Conservation (phyloP, 2,113 vertebrate species). For the Lethenteron reissneri region DNA sequence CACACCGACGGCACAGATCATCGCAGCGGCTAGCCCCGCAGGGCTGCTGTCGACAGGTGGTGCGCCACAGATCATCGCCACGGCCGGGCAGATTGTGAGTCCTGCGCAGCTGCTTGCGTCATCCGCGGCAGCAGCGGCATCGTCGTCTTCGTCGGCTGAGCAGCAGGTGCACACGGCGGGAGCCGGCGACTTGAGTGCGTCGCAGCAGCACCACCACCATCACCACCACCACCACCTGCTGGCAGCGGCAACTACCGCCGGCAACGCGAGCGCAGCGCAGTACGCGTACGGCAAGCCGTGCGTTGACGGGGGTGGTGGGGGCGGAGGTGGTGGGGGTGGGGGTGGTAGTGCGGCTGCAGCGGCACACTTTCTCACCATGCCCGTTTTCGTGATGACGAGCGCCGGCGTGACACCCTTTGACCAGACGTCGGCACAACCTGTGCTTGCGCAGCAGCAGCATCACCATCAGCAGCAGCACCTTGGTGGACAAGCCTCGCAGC, state of each 20-base stretch:
- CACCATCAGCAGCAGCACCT: conserved; percentile 48
- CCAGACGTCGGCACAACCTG: too few species aligned
- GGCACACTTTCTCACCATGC: too few species aligned
- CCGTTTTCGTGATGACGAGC: too few species aligned
- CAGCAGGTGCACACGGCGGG: not conserved
- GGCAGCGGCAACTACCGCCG: conserved; percentile 18
- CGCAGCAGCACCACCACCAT: conserved; percentile 49
- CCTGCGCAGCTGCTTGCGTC: not conserved
- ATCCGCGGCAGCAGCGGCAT: not conserved
- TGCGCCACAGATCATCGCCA: not conserved
- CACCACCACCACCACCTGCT: conserved; percentile 62
- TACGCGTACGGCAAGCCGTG: conserved; percentile 21
- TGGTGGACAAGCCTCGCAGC: conserved; percentile 41
- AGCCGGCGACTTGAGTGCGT: not conserved
- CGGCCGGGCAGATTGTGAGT: not conserved
- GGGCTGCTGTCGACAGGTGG: not conserved
- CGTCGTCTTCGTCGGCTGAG: not conserved
- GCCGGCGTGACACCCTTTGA: too few species aligned
- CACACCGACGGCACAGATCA: conserved; percentile 4
- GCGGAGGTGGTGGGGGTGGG: too few species aligned
- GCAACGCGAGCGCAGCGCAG: too few species aligned
- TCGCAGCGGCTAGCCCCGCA: not conserved
- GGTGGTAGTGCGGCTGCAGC: too few species aligned
- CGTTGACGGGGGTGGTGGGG: conserved; percentile 11
- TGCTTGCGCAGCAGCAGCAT: conserved; percentile 27